Evolutionary conservation across 2,797 vertebrate species (phyloP).

Genomic region (Clarias platycephalus): DNA sequence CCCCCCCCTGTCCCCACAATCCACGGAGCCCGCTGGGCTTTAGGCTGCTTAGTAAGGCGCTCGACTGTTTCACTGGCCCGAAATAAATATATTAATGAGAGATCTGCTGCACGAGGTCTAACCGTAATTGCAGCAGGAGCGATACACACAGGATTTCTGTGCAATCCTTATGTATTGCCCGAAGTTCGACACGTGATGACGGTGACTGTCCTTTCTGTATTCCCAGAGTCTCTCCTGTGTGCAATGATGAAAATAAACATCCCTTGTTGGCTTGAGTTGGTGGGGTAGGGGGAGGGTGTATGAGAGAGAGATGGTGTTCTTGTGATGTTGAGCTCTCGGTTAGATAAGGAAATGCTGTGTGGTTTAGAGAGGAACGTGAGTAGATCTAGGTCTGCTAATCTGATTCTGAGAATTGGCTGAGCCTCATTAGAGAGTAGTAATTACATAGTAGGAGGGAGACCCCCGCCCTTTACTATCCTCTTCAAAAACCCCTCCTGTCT

Average conservation of each 20-base stretch:
- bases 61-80: slow-evolving; percentile 19
- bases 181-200: slow-evolving; percentile 45
- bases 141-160: slow-evolving; percentile 18
- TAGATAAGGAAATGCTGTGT: slow-evolving; percentile 85
- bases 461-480: slow-evolving; percentile 13
- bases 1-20: slow-evolving; percentile 23
- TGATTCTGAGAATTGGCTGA: slow-evolving; percentile 78
- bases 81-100: slow-evolving; percentile 44
- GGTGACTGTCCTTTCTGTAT: slow-evolving; percentile 35
- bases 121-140: slow-evolving; percentile 8
- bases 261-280: slow-evolving; percentile 59
- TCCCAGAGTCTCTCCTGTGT: slow-evolving; percentile 59
- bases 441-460: slow-evolving; percentile 78
- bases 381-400: slow-evolving; percentile 81
- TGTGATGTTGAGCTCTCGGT: slow-evolving; percentile 76
- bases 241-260: slow-evolving; percentile 74
- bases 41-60: slow-evolving; percentile 33
- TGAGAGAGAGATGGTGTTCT: slow-evolving; percentile 54
- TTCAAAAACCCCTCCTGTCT: slow-evolving; percentile 53
- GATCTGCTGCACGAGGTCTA: not conserved
- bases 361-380: slow-evolving; percentile 75
- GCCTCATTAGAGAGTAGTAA: slow-evolving; percentile 80
- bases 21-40: slow-evolving; percentile 30
- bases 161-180: not conserved
- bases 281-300: slow-evolving; percentile 26